Conservation (phyloP, 1,140 invertebrate genomes). For the Calycopis cecrops region DNA sequence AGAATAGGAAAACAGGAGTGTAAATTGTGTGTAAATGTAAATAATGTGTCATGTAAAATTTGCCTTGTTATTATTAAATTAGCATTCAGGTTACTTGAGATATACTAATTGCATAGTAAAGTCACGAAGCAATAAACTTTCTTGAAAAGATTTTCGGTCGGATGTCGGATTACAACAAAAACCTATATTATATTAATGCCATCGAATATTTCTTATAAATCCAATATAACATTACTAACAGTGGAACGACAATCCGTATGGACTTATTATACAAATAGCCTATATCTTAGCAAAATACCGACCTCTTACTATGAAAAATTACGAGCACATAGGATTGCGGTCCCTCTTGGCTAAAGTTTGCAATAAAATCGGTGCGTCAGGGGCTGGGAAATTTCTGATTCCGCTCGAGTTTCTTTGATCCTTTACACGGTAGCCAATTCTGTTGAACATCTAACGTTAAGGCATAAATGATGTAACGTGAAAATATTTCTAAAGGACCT, state of each 20-base stretch:
- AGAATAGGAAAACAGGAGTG: too few relatives aligned
- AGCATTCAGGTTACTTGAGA: too few relatives aligned
- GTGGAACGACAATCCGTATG: slow-evolving; percentile 44
- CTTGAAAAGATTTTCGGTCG: too few relatives aligned
- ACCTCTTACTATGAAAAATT: slow-evolving; percentile 55
- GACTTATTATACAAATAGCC: slow-evolving; percentile 62
- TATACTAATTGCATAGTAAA: too few relatives aligned
- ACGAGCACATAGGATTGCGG: slow-evolving; percentile 16
- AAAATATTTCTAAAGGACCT: slow-evolving; percentile 4
- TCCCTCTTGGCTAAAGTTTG: slow-evolving; percentile 1
- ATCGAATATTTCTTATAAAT: not conserved
- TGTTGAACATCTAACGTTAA: not conserved
- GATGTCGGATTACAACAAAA: too few relatives aligned
- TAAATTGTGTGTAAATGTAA: too few relatives aligned
- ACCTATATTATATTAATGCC: not conserved
- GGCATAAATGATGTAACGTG: slow-evolving; percentile 6
- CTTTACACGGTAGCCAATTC: not conserved
- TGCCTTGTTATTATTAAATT: too few relatives aligned
- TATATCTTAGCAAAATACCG: slow-evolving; percentile 48
- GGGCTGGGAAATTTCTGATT: not conserved
- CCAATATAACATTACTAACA: not conserved
- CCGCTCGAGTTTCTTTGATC: not conserved
- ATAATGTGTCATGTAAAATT: too few relatives aligned
- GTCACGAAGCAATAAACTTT: too few relatives aligned
- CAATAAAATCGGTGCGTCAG: slow-evolving; percentile 1